Evolutionary conservation across 2,888 invertebrate species (phyloP), one percentile per base, ranked within the genome.

Genomic region (Apocheima hispidaria): DNA sequence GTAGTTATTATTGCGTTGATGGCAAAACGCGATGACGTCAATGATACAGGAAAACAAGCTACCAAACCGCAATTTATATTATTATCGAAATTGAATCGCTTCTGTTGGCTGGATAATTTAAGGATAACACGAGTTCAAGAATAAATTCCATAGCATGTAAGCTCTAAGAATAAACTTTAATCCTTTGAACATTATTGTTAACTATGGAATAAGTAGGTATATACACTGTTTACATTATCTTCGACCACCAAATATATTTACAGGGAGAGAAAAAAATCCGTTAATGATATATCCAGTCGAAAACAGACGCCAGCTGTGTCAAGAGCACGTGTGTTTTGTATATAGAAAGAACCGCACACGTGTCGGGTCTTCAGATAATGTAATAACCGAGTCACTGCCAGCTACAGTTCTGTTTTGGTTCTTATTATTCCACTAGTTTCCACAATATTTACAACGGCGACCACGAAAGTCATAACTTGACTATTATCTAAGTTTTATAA

Each of bases 251-350:
- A 46, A 62, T 56, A 10, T 59, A 57, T 60, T 57, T 54, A 63
- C 44, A 36, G 35, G 56, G 12, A 41, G 52, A 36, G 46, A 64
- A 26, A 60, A 70, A 63, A 68, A 54, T 55, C 51, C 46, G 63
- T 63, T 65, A 46, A 63, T 63, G 49, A 53, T 58, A 43, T 58
- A 48, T 53, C 57, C 61, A 58, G 70, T 58, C 66, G 65, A 71
- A 71, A 75, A 71, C 66, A 63, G 76, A 73, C 66, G 68, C 72
- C 84, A 83, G 83, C 82, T 82, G 84, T 78, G 81, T 80, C 75
- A 79, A 79, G 82, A 79, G 70, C 83, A 78, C 82, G 79, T 83
- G 83, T 76, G 68, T 73, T 73, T 72, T 77, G 72, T 79, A 75
- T 70, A 78, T 74, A 76, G 69, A 74, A 69, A 69, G 69, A 68